Conservation (phyloP, 2,797 vertebrate species). For the Sciurus vulgaris region DNA sequence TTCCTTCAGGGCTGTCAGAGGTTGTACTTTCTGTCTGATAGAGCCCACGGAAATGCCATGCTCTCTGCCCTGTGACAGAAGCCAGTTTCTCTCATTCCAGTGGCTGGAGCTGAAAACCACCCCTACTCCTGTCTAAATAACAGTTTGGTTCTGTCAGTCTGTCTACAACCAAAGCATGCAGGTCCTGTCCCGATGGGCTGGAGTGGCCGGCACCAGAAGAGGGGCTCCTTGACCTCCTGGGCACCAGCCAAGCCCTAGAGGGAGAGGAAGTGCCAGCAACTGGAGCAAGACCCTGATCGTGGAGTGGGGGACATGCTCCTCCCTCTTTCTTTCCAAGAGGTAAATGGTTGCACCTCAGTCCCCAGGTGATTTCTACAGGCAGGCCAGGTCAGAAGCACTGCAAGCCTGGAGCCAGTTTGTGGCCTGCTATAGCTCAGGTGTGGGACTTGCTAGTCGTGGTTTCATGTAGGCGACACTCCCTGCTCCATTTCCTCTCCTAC, state of each 20-base stretch:
- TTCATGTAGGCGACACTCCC: not conserved
- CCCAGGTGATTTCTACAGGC: not conserved
- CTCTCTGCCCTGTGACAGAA: not conserved
- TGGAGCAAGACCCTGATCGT: rapidly evolving
- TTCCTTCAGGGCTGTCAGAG: not conserved
- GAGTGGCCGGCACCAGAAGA: not conserved
- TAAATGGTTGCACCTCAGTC: not conserved
- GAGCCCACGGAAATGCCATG: not conserved
- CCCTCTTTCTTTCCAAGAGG: not conserved
- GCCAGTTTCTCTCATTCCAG: not conserved
- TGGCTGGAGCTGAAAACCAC: not conserved
- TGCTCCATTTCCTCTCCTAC: not conserved
- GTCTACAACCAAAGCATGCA: not conserved
- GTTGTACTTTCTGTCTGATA: not conserved
- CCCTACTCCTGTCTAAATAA: not conserved
- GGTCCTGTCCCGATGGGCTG: not conserved
- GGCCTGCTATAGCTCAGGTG: not conserved
- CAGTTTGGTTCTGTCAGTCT: not conserved
- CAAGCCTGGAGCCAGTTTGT: not conserved
- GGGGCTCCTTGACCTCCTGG: not conserved
- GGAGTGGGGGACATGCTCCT: not conserved
- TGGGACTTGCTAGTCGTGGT: not conserved
- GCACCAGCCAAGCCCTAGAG: not conserved
- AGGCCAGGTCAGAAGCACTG: not conserved
- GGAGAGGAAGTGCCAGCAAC: not conserved